phyloP scores from a whole-genome alignment of 1,140 invertebrate genomes.

The Meloidogyne hapla region DNA sequence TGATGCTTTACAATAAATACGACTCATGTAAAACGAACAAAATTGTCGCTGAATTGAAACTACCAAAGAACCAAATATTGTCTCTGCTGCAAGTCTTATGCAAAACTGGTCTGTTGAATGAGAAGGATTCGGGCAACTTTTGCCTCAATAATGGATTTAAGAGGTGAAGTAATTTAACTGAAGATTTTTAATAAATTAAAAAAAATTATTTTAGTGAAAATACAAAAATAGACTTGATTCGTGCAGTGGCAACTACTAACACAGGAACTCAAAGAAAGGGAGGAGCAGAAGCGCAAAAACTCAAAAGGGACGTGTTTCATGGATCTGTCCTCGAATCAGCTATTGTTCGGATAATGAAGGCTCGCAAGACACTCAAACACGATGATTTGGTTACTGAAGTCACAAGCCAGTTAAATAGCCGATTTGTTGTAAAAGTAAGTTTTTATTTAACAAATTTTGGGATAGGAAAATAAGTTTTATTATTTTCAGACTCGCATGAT shows the following conservation, averaged over 20 bases:
- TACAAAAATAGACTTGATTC: neutral
- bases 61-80: neutral
- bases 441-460: neutral
- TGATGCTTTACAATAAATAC: neutral
- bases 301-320: neutral
- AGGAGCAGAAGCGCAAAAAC: neutral
- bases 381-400: neutral
- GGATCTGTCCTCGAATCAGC: neutral
- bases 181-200: neutral
- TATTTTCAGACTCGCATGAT: neutral
- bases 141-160: neutral
- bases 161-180: neutral
- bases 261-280: constrained; percentile 2
- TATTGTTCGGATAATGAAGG: neutral
- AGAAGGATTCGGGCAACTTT: neutral
- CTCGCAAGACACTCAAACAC: neutral
- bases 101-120: neutral
- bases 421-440: neutral
- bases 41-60: neutral
- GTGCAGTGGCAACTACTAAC: neutral
- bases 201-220: neutral
- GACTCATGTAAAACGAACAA: neutral
- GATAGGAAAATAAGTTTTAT: too few species aligned
- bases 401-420: neutral
- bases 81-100: neutral